Base-by-base conservation (phyloP, 2,888 invertebrate genomes). In the Theodoxus fluviatilis region DNA sequence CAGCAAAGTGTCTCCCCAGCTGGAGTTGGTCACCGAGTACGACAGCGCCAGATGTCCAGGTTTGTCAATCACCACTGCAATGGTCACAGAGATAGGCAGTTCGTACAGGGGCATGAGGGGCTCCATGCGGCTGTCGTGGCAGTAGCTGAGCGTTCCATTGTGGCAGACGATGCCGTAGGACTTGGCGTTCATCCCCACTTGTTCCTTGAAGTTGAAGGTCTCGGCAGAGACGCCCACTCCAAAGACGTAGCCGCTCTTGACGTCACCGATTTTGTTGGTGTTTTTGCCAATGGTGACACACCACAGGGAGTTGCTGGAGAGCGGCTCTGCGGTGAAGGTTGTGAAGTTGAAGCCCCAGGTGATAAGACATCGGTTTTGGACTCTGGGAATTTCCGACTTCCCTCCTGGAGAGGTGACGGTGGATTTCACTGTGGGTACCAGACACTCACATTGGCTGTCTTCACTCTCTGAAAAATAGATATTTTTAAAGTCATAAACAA, bases 341-440 rank as follows among this genome's bases (percentile, higher is more conserved):
- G 84, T 84, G 15, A 83, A 83, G 73, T 79, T 82, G 68, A 83
- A 84, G 0, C 84, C 84, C 85, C 85, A 85, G 6, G 85, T 84
- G 67, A 81, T 82, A 7, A 85, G 76, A 68, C 78, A 81, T 67
- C 82, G 83, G 75, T 81, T 85, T 65, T 79, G 79, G 0, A 81
- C 79, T 7, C 79, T 74, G 7, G 80, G 80, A 6, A 73, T 7
- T 28, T 28, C 28, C 31, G 22, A n/a, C 66, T 31, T 25, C 55
- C 63, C 28, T 38, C n/a, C 55, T 63, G 63, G 40, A 31, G 25
- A 12, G 66, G 43, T 12, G 49, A 33, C 15, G 59, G 2, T 18
- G 67, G 69, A n/a, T 52, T n/a, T 25, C 25, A 25, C 22, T 4
- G 52, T 25, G 7, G 52, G 52, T 7, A 78, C 77, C 31, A 82